Evolutionary conservation across 2,113 vertebrate genomes (phyloP), one percentile per base, ranked within the genome.

Genomic region (Pollachius pollachius): DNA sequence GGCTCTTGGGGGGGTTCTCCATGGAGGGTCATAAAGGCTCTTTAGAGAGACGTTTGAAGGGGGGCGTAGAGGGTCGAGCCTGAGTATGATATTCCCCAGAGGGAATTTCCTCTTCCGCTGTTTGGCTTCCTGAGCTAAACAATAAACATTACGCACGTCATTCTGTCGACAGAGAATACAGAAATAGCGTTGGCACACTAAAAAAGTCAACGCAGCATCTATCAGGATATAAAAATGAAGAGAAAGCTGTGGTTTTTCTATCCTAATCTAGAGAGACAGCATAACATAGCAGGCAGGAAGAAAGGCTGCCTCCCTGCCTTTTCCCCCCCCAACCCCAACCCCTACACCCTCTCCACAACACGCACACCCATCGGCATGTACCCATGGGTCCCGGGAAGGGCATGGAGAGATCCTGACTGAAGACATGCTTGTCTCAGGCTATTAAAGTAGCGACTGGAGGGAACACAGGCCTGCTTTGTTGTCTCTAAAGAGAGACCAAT

Each of bases 381-480:
- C 58, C 71, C 73, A 56, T 68, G 57, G 72, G 54, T 67, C 76
- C 68, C 73, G 73, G 61, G 56, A 78, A 41, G 74, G 58, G 17
- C 77, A 70, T 68, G 76, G 4, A 34, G 30, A 34, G 30, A 34
- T 34, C 30, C 30, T 57, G 82, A 80, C 70, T 75, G 67, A 41
- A 84, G 84, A 87, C 85, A 75, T 79, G 83, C 78, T 75, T 84
- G 83, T 86, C 87, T 85, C 30, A 19, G 64, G 58, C 81, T 82
- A 73, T 88, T 88, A 84, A 70, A 81, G 62, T 62, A 72, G 81
- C 62, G 66, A 69, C 8, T 9, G 75, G 81, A 68, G 73, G 68
- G 67, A 62, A 88, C 80, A 88, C 41, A 77, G 70, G 52, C 0
- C 69, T 66, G 70, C 77, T 79, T 89, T 88, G 88, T 89, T 79